phyloP scores from a whole-genome alignment of 2,113 vertebrate genomes.

The Rhynchomys soricoides region DNA sequence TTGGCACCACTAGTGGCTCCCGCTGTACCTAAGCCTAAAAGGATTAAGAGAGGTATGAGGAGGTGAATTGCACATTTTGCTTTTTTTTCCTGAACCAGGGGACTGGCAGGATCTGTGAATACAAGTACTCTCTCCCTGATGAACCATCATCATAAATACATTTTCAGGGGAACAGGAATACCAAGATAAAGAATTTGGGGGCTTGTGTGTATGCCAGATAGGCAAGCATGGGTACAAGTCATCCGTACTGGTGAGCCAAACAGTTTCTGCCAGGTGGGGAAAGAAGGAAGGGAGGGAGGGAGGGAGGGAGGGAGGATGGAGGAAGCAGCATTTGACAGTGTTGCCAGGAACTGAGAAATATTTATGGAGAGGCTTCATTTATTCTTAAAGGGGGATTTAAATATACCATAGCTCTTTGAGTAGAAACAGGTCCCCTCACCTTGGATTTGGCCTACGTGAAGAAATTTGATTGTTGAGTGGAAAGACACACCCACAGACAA shows the following conservation, averaged over 20 bases:
- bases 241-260: no score
- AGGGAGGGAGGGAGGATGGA: not conserved
- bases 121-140: not conserved
- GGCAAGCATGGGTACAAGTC: not conserved
- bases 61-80: not conserved
- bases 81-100: not conserved
- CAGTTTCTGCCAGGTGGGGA: not conserved
- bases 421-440: not conserved
- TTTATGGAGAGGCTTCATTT: not conserved
- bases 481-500: not conserved
- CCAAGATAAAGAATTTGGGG: not conserved
- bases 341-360: not conserved
- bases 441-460: not conserved
- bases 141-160: not conserved
- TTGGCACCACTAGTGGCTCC: not conserved
- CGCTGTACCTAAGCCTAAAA: not conserved
- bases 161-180: not conserved
- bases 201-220: not conserved
- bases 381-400: not conserved
- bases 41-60: not conserved
- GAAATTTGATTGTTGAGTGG: not conserved
- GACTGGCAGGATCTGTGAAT: not conserved
- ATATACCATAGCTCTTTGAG: not conserved
- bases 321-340: not conserved
- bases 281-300: not conserved